Base-by-base conservation (phyloP, 2,113 vertebrate genomes). In the Oryzias woworae region DNA sequence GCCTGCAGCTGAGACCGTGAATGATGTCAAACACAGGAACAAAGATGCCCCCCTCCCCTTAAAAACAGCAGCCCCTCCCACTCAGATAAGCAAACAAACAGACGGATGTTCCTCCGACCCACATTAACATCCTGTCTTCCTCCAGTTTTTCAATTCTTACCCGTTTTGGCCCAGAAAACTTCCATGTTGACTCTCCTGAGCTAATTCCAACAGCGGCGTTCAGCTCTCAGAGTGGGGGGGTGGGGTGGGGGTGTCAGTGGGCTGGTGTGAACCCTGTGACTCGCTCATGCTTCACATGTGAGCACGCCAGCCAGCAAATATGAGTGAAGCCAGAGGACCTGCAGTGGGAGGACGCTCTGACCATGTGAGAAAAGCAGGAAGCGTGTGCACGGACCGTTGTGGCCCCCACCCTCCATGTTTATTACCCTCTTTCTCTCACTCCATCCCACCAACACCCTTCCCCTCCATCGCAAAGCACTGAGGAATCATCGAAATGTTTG, bases 111-210 rank as follows among this genome's bases (percentile, higher is more conserved):
- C 36, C 36, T 36, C 31, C 31, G 7, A 36, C 31, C 31, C 36
- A 36, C 36, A 36, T 12, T 10, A 28, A 28, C 26, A 28, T 28
- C 16, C n/a, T 1, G 48, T 6, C 69, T 58, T 68, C 44, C 46
- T 41, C 17, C 26, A 43, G 5, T 46, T 23, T 23, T 36, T 20
- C 15, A 12, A 28, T 16, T 66, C 84, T 80, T 90, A 92, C 89
- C 90, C 81, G 58, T 3, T 59, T 82, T 80, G 74, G 61, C 46
- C 88, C 87, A 89, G 63, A 88, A 85, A 62, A 87, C 63, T 8
- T 85, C 87, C 89, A 91, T 90, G 77, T 77, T 57, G 18, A 36
- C 64, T 12, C 4, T 60, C 62, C 62, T 55, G 1, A 61, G 64
- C 28, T 55, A 20, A 56, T 5, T 15, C 58, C 42, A 12, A 52